Evolutionary conservation across 2,888 invertebrate genomes (phyloP), one percentile per base, ranked within the genome.

Genomic region (Keiferia lycopersicella): DNA sequence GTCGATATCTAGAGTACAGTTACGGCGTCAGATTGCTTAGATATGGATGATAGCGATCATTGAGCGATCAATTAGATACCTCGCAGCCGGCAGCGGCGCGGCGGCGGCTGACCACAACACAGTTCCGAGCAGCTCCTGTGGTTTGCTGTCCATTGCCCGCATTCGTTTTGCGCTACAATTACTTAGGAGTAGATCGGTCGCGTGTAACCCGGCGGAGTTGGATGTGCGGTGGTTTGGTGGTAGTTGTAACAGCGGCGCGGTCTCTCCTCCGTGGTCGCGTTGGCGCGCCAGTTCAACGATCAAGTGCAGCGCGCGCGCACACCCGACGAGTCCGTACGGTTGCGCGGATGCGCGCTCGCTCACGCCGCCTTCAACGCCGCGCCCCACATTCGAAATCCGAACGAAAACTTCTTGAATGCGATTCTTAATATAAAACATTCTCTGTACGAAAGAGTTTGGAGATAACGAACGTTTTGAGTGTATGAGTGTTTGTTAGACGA

Each of bases 281-380:
- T 77, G 74, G 57, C 79, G 76, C 74, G 82, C 78, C 84, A 85
- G 89, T 89, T 88, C 87, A 86, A 86, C 82, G 88, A 80, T 87
- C 86, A 88, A 85, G 87, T 87, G 87, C 87, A 86, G 81, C 83
- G 84, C 83, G 72, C 75, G 71, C 87, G 87, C 88, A 89, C 84
- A 87, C 81, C 82, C 76, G 74, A 74, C 81, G 80, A 80, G 83
- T 76, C 81, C 75, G 83, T 76, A 74, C 71, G 69, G 74, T 77
- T 73, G 81, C 80, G 79, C 80, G 81, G 84, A 76, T 79, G 86
- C 83, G 81, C 82, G 78, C 68, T 66, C 77, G 77, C 70, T 67
- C 68, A 71, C 74, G 73, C 73, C 71, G 66, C 34, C 30, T 30
- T 10, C 34, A 10, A 74, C 70, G 68, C 69, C 75, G 79, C 76